Base-by-base conservation (phyloP, 2,797 vertebrate genomes). In the Hydrocynus forskahlii region DNA sequence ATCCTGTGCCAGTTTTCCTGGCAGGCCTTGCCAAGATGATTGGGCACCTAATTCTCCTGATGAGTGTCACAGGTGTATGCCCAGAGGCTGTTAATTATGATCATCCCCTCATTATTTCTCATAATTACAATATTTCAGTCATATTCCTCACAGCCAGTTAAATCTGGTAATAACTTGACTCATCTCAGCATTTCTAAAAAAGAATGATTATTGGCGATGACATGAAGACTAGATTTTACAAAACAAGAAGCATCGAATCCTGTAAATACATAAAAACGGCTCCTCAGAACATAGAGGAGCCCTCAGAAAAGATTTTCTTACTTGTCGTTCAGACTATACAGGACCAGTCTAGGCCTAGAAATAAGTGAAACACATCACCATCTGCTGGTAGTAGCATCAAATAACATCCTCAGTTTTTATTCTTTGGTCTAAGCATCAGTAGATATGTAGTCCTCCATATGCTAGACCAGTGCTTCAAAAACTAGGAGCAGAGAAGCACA, bases 41-140 rank as follows among this genome's bases (percentile, higher is more conserved):
- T 87, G 81, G 83, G 45, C 81, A 75, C 74, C 83, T 83, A 73
- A 78, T 87, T 87, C 79, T 87, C 84, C 78, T 85, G 83, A 85
- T 85, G 79, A 87, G 82, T 83, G 86, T 85, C 86, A 87, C 86
- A 87, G 86, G 83, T 87, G 86, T 85, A 82, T 85, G 81, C 81
- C 86, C 86, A 81, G 66, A 85, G 80, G 86, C 84, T 84, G 69
- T 84, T 87, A 84, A 87, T 87, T 85, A 87, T 62, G 81, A 85
- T 85, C 82, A 82, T 76, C 79, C 76, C 72, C 84, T 87, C 84
- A 85, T 87, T 85, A 85, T 84, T 85, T 84, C 83, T 85, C 84
- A 84, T 87, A 85, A 85, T 85, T 85, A 79, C 75, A 81, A 87
- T 81, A 85, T 85, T 78, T 71, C 66, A 71, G 38, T 59, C 71